phyloP scores from a whole-genome alignment of 2,888 invertebrate genomes.

The Napeogenes sylphis region DNA sequence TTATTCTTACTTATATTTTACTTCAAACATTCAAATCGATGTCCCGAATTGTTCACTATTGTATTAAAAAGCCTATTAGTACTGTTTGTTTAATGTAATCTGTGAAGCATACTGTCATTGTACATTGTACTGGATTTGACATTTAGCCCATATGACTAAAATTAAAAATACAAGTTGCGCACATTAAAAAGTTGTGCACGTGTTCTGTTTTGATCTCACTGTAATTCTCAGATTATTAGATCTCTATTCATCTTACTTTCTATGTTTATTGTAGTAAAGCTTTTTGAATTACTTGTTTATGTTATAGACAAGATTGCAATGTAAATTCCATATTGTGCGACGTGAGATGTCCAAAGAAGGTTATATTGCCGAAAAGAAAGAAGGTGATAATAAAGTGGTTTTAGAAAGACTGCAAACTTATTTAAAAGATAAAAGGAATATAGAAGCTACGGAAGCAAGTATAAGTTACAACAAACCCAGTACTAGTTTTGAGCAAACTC shows the following conservation, averaged over 20 bases:
- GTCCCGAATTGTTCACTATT: too few species aligned
- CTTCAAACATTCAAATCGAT: too few species aligned
- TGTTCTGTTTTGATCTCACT: conserved; percentile 33
- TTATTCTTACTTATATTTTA: too few species aligned
- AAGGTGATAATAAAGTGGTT: conserved; percentile 71
- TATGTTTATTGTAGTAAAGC: conserved; percentile 14
- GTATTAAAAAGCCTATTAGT: too few species aligned
- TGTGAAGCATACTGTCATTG: too few species aligned
- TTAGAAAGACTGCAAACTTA: conserved; percentile 69
- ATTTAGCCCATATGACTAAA: too few species aligned
- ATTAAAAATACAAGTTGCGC: conserved; percentile 33
- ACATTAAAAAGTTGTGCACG: conserved; percentile 43
- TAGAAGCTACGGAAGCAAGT: conserved; percentile 52
- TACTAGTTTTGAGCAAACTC: conserved; percentile 57
- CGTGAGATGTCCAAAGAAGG: conserved; percentile 72
- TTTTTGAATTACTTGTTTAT: not conserved
- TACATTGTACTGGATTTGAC: too few species aligned
- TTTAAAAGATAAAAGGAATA: conserved; percentile 68
- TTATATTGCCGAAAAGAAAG: conserved; percentile 71
- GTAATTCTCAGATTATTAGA: conserved; percentile 8
- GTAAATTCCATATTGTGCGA: conserved; percentile 46
- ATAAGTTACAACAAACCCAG: conserved; percentile 59
- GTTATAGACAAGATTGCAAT: conserved; percentile 29
- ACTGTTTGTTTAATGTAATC: too few species aligned
- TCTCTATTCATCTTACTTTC: conserved; percentile 5